Percentiles rank a stretch among this genome's conserved stretches.
These are phyloP conservation scores for Sander vitreus DNA, from an alignment of 2,113 vertebrate genomes.

Conservation along the genomic window DNA sequence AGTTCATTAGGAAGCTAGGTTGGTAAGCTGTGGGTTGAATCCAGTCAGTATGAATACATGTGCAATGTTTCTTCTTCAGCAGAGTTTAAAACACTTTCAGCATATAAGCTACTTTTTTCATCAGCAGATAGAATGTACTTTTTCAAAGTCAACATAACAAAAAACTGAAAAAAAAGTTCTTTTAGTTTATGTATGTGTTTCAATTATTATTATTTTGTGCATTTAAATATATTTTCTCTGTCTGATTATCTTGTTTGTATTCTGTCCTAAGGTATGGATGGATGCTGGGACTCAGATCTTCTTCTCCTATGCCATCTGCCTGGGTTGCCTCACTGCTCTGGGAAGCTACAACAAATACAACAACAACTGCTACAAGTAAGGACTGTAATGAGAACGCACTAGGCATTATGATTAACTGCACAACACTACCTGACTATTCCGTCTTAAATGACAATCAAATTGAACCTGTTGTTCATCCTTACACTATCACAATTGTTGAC, in stretches of 20 bases:
- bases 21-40: background rate
- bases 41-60: background rate
- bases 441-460: too few species aligned
- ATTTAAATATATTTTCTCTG: background rate
- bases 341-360: conserved; percentile 98
- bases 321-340: conserved; percentile 94
- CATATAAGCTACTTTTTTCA: too few species aligned
- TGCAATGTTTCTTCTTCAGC: background rate
- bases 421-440: background rate
- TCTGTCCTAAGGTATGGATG: conserved; percentile 93
- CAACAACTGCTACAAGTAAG: conserved; percentile 97
- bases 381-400: background rate
- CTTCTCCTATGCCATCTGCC: conserved; percentile 96
- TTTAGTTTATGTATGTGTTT: too few species aligned
- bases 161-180: too few species aligned
- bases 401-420: background rate
- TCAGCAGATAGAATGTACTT: too few species aligned
- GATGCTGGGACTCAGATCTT: conserved; percentile 98
- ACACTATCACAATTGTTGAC: background rate
- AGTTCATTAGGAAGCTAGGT: background rate
- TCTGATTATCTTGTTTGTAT: conserved; percentile 1
- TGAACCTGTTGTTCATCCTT: background rate
- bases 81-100: background rate
- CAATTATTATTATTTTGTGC: background rate
- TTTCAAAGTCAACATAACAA: too few species aligned